Base-by-base conservation (phyloP, 2,797 vertebrate genomes). In the Emydoidea blandingii region DNA sequence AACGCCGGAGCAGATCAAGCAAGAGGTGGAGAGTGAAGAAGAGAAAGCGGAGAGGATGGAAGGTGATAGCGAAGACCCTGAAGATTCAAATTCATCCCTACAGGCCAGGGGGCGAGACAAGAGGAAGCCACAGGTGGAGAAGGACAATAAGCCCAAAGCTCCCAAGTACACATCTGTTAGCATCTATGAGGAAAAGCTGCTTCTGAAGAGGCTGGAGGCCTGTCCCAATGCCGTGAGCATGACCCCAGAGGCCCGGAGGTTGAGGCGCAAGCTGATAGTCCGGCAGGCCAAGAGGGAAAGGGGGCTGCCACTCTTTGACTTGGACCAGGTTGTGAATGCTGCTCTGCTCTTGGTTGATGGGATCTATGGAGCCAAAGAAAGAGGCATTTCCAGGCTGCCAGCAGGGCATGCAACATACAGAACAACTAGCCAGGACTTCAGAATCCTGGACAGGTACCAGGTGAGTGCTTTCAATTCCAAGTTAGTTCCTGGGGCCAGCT, bases 371-470 rank as follows among this genome's bases (percentile, higher is more conserved):
- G 97, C 98, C 25, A 99, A 99, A 96, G 98, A 98, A 85, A 96
- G 98, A 50, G 76, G 85, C 34, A 34, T 96, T 80, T 97, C 96
- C 68, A 98, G 97, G 85, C 97, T 97, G 50, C 93, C 96, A 11
- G 53, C 57, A 59, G 95, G 96, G 23, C 97, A 97, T 34, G 97
- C 98, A 37, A 98, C 97, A 0, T 99, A 98, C 96, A 98, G 98
- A 90, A 99, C 98, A 83, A 99, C 98, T 94, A 99, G 99, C 96
- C 98, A 99, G 91, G 99, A 99, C 95, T 98, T 98, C 91, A 98
- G 99, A 19, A 99, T 99, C 78, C 98, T 99, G 12, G 99, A 99
- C 95, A 99, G 99, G 50, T 99, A 99, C 96, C 99, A 99, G 99
- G 99, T 99, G 86, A 95, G 97, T 74, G 6, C 76, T 90, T 79